Conservation (phyloP, 2,888 invertebrate species). For the Taenaris catops region DNA sequence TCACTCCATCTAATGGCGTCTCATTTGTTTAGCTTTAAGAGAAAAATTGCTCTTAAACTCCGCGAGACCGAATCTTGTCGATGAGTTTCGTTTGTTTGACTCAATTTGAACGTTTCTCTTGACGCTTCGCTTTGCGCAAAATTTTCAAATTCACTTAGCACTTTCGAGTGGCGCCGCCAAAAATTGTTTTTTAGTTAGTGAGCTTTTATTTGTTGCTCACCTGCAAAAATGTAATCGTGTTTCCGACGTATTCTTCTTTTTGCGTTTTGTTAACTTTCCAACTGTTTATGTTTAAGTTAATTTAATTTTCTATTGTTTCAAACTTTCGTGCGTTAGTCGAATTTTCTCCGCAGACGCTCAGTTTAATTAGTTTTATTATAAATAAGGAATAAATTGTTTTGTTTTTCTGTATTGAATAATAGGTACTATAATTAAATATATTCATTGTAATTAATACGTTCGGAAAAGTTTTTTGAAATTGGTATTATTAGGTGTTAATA, state of each 20-base stretch:
- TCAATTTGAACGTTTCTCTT: conserved; percentile 38
- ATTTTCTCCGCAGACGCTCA: conserved; percentile 25
- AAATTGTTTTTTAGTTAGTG: conserved; percentile 53
- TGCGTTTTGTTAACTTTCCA: conserved; percentile 42
- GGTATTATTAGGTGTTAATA: no score
- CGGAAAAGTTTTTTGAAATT: no score
- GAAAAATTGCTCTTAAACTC: conserved; percentile 77
- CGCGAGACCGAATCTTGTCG: conserved; percentile 68
- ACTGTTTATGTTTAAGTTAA: conserved; percentile 34
- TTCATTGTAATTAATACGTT: no score
- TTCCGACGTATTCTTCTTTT: conserved; percentile 35
- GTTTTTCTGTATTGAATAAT: no score
- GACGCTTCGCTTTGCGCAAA: conserved; percentile 33
- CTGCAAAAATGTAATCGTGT: conserved; percentile 54
- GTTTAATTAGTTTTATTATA: conserved; percentile 37
- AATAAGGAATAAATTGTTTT: no score
- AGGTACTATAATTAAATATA: no score
- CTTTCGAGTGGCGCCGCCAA: conserved; percentile 49
- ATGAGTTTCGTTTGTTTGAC: conserved; percentile 57
- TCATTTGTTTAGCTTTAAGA: conserved; percentile 79
- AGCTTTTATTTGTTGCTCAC: conserved; percentile 46
- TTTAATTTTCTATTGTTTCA: conserved; percentile 32
- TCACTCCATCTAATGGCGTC: conserved; percentile 78
- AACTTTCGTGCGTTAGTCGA: conserved; percentile 27
- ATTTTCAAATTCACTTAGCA: conserved; percentile 62